Conservation (phyloP, 1,140 invertebrate genomes). For the Acromyrmex echinatior region DNA sequence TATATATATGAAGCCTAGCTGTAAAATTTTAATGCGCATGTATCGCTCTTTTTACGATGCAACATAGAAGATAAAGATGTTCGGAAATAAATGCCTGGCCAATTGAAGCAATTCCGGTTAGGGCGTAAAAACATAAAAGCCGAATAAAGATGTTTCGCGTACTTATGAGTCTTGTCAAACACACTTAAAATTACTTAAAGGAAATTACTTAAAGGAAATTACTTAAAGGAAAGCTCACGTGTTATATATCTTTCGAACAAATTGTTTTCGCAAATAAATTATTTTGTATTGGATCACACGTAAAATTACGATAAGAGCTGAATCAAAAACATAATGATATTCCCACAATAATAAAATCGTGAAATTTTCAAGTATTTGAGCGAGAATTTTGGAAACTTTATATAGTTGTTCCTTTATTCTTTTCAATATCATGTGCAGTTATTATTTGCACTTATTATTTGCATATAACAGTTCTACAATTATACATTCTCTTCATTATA, state of each 20-base stretch:
- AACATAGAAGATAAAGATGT: slow-evolving; percentile 28
- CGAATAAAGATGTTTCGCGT: not conserved
- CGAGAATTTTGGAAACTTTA: not conserved
- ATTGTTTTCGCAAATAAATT: slow-evolving; percentile 9
- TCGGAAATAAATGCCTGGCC: slow-evolving; percentile 47
- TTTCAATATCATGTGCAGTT: not conserved
- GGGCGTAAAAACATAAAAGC: not conserved
- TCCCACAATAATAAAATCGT: not conserved
- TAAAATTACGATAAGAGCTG: not conserved
- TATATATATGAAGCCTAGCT: not conserved
- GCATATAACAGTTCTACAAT: not conserved
- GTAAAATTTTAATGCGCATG: slow-evolving; percentile 58
- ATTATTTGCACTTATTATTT: not conserved
- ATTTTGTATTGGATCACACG: not conserved
- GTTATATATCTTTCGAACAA: not conserved
- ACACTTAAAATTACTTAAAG: not conserved
- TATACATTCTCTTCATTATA: not conserved
- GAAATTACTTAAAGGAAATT: slow-evolving; percentile 7
- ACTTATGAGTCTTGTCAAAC: not conserved
- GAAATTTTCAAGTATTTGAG: not conserved
- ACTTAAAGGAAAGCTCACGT: not conserved
- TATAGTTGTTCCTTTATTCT: not conserved
- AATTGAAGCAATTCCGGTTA: slow-evolving; percentile 39
- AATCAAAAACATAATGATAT: not conserved
- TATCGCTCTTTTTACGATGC: slow-evolving; percentile 42